Base-by-base conservation (phyloP, 2,888 invertebrate genomes). In the Chrysopilus asiliformis region DNA sequence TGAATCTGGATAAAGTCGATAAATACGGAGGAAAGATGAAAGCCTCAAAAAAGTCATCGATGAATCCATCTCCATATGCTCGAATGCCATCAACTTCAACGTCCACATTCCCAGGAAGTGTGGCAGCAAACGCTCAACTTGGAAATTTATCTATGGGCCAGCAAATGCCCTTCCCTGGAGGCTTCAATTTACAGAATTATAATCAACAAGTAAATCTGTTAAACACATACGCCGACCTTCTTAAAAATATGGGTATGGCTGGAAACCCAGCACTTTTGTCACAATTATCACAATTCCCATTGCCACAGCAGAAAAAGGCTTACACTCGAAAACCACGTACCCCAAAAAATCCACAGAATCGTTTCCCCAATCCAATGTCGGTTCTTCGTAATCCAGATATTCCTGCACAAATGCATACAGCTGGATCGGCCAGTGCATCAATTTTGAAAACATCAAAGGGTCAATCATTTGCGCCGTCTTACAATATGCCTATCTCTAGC, bases 151-250 rank as follows among this genome's bases (percentile, higher is more conserved):
- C 26, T 29, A 12, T 43, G 15, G 43, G 38, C 15, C 42, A 35
- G 5, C 46, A 43, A 18, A 43, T 43, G 15, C 45, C 47, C 1
- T 12, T 43, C 10, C 5, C 44, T 7, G 34, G 31, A 10, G 42
- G 43, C 34, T 47, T 46, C 25, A 48, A 45, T 36, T 34, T 47
- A 29, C 43, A 46, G 6, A 45, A 44, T 24, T 47, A 45, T 26
- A 46, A 45, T 28, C 45, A 47, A 12, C 48, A 49, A 29, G 46
- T 44, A 3, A 38, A 42, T 14, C 37, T 50, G 28, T 30, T 49
- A 3, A 44, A 46, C 18, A 39, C 47, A 17, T 50, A 50, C 34
- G 49, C 48, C 5, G 50, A 49, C 7, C 30, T 50, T 8, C 9
- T 50, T 1, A 47, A 45, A 22, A 38, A 12, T 25, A 43, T 46